These are phyloP conservation scores for Lanius collurio DNA, from an alignment of 2,113 vertebrate species.

Conservation along the genomic window DNA sequence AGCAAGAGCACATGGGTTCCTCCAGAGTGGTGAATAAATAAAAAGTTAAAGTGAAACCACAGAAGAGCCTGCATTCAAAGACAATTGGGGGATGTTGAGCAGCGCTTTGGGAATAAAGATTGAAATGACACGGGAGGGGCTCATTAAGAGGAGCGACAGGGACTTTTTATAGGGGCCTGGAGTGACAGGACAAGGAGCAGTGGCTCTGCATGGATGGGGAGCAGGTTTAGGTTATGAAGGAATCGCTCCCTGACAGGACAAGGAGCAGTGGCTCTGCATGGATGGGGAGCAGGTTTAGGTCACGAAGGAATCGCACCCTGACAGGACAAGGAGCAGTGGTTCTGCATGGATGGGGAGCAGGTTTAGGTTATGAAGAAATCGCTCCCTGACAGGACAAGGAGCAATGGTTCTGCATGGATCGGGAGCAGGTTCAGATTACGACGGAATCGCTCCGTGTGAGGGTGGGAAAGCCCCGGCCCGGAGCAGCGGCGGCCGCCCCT, in stretches of 20 bases:
- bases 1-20: neutral
- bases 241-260: rapidly evolving
- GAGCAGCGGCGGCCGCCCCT: rapidly evolving
- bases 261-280: no score
- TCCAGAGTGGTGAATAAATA: neutral
- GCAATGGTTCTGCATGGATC: neutral
- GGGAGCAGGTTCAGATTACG: rapidly evolving
- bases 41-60: neutral
- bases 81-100: neutral
- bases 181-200: neutral
- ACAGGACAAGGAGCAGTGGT: no score
- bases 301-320: no score
- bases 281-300: no score
- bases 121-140: neutral
- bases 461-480: rapidly evolving
- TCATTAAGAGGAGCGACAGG: neutral
- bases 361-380: rapidly evolving
- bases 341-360: neutral
- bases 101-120: neutral
- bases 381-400: no score
- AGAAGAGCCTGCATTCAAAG: neutral
- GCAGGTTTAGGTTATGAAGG: rapidly evolving
- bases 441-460: neutral
- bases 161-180: neutral
- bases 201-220: neutral